Evolutionary conservation across 2,797 vertebrate genomes (phyloP).

Genomic region (Cuculus canorus): DNA sequence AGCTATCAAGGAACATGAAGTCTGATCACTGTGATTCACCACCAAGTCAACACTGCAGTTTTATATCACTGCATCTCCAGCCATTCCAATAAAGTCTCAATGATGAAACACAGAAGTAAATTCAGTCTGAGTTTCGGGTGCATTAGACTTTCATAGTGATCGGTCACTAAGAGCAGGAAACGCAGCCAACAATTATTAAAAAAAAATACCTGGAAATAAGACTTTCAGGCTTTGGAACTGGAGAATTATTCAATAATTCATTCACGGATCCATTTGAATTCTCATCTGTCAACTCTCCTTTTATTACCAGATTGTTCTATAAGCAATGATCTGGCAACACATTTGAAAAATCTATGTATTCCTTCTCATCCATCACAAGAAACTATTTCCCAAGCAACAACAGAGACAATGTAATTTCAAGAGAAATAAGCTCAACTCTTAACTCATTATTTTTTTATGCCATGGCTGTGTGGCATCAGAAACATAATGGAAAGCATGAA

Average conservation of each 20-base stretch:
- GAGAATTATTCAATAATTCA: slow-evolving; percentile 4
- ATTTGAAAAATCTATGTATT: slow-evolving; percentile 52
- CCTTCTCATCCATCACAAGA: slow-evolving; percentile 54
- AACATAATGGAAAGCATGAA: neutral
- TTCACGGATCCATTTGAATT: slow-evolving; percentile 47
- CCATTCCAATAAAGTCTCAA: neutral
- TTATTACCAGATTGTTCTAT: slow-evolving; percentile 62
- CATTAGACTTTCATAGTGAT: neutral
- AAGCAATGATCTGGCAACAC: slow-evolving; percentile 52
- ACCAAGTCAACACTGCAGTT: neutral
- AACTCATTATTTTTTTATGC: slow-evolving; percentile 52
- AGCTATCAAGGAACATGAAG: neutral
- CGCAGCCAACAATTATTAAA: neutral
- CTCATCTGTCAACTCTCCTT: slow-evolving; percentile 43
- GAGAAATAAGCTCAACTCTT: slow-evolving; percentile 43
- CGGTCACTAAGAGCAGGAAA: slow-evolving; percentile 19
- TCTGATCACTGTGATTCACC: slow-evolving; percentile 1
- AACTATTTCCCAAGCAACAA: slow-evolving; percentile 45
- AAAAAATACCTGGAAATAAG: neutral
- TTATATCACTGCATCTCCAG: neutral
- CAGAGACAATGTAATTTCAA: slow-evolving; percentile 53
- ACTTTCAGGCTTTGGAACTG: neutral
- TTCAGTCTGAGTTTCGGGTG: neutral
- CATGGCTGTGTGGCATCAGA: neutral
- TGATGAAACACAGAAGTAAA: slow-evolving; percentile 1